phyloP scores from a whole-genome alignment of 2,113 vertebrate species.

The Hyla sarda region DNA sequence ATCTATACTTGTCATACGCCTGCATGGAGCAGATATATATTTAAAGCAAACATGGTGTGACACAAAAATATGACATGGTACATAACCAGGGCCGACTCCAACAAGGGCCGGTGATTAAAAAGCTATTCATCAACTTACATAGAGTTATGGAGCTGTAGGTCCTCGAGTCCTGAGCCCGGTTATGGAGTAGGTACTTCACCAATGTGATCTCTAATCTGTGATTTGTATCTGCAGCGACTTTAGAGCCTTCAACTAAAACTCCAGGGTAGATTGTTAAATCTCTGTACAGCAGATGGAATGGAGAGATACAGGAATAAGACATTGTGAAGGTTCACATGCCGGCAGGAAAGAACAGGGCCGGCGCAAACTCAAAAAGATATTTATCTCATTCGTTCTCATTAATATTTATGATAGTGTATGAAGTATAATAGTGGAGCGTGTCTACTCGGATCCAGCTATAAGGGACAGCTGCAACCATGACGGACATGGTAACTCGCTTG shows the following conservation, averaged over 20 bases:
- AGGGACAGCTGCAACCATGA: neutral
- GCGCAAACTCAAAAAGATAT: conserved; percentile 44
- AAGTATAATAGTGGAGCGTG: conserved; percentile 33
- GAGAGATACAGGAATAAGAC: conserved; percentile 55
- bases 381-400: conserved; percentile 39
- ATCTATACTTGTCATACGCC: conserved; percentile 59
- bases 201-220: conserved; percentile 62
- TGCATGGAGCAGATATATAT: conserved; percentile 61
- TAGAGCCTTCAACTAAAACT: conserved; percentile 66
- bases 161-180: conserved; percentile 62
- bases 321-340: conserved; percentile 8
- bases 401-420: conserved; percentile 42
- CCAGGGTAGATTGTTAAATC: conserved; percentile 55
- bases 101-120: conserved; percentile 61
- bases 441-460: neutral
- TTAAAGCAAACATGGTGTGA: conserved; percentile 65
- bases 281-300: conserved; percentile 51
- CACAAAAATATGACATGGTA: conserved; percentile 60
- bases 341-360: conserved; percentile 28
- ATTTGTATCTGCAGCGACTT: conserved; percentile 58
- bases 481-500: too few species aligned
- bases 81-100: conserved; percentile 59
- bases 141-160: conserved; percentile 61
- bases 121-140: conserved; percentile 59
- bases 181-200: conserved; percentile 56